These are phyloP conservation scores for Parambassis ranga DNA, from an alignment of 2,797 vertebrate species.

Conservation along the genomic window DNA sequence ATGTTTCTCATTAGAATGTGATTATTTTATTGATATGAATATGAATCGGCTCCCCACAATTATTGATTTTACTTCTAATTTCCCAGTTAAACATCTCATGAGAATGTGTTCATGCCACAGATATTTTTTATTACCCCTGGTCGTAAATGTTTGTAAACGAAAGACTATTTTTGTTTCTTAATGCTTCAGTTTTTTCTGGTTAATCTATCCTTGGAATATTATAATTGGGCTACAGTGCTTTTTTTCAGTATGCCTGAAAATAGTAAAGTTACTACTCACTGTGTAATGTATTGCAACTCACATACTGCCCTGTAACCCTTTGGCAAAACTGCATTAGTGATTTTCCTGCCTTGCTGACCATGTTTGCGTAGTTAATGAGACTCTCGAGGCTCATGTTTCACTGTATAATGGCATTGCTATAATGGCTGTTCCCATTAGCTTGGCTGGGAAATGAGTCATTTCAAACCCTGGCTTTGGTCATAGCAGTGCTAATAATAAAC, in stretches of 20 bases:
- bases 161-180: too few relatives aligned
- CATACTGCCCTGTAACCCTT: neutral
- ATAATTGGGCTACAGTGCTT: neutral
- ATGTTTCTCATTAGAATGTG: too few relatives aligned
- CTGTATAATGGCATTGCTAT: slow-evolving; percentile 33
- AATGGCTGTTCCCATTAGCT: slow-evolving; percentile 45
- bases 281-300: slow-evolving; percentile 3
- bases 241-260: neutral
- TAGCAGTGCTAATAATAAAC: slow-evolving; percentile 46
- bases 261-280: slow-evolving; percentile 13
- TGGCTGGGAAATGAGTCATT: slow-evolving; percentile 47
- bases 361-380: slow-evolving; percentile 47
- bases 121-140: too few relatives aligned
- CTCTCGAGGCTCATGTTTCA: slow-evolving; percentile 48
- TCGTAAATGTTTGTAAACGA: too few relatives aligned
- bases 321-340: slow-evolving; percentile 20
- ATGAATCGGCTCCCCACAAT: too few relatives aligned
- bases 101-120: too few relatives aligned
- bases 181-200: neutral
- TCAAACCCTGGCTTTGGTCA: slow-evolving; percentile 26
- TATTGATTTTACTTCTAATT: too few relatives aligned
- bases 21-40: too few relatives aligned
- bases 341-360: slow-evolving; percentile 15
- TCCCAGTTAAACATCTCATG: too few relatives aligned
- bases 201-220: neutral